A percentile compares a stretch with the other conserved stretches of the same genome.
These are phyloP conservation scores for Poeciliopsis gracilis DNA, from an alignment of 2,797 vertebrate genomes.

Conservation along the genomic window DNA sequence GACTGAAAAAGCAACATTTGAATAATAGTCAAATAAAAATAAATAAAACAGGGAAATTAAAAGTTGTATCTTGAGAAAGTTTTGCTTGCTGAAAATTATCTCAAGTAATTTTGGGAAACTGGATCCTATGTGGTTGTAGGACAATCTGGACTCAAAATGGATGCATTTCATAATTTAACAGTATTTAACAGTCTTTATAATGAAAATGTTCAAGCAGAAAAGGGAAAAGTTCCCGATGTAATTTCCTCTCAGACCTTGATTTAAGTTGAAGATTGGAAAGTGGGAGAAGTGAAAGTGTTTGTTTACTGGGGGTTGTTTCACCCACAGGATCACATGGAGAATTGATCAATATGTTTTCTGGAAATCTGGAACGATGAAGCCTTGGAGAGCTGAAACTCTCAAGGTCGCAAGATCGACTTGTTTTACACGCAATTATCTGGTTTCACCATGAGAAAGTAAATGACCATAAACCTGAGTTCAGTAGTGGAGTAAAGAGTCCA, in stretches of 20 bases:
- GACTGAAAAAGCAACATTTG: not conserved
- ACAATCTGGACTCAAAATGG: too few relatives aligned
- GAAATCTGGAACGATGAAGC: not conserved
- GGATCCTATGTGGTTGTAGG: not conserved
- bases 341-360: not conserved
- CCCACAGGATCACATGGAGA: not conserved
- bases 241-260: too few relatives aligned
- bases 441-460: not conserved
- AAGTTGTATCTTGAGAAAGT: not conserved
- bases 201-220: not conserved
- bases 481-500: not conserved
- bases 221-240: too few relatives aligned
- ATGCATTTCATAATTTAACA: too few relatives aligned
- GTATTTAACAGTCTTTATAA: too few relatives aligned
- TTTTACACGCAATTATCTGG: not conserved
- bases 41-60: not conserved
- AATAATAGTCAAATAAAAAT: not conserved
- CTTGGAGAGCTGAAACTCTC: not conserved
- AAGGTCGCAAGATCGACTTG: not conserved
- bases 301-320: not conserved
- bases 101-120: not conserved
- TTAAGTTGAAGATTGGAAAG: too few relatives aligned
- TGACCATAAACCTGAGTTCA: not conserved
- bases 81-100: not conserved
- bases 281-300: not conserved